phyloP scores from a whole-genome alignment of 2,113 vertebrate species.

The Periophthalmodon schlosseri region DNA sequence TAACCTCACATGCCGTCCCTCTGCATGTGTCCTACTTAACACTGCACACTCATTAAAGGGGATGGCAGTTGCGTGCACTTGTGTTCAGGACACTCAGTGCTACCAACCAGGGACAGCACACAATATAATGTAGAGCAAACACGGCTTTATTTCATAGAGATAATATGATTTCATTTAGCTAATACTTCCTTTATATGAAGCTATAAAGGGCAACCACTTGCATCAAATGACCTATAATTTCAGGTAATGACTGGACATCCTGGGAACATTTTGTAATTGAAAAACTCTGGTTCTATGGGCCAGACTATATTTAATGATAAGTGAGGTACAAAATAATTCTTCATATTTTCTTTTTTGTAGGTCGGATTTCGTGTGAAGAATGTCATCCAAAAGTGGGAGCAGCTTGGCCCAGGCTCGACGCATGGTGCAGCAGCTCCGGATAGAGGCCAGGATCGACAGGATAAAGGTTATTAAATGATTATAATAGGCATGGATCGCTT shows the following conservation, averaged over 20 bases:
- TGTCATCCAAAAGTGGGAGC: slow-evolving; percentile 89
- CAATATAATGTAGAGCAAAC: neutral
- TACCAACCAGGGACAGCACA: neutral
- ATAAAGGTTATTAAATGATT: slow-evolving; percentile 82
- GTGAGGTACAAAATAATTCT: slow-evolving; percentile 5
- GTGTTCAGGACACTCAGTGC: neutral
- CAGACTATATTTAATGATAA: neutral
- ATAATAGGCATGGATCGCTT: too few relatives aligned
- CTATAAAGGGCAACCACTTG: neutral
- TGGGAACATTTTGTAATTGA: slow-evolving; percentile 18
- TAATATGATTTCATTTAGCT: neutral
- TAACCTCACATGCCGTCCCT: neutral
- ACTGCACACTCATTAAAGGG: neutral
- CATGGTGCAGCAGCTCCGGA: slow-evolving; percentile 87
- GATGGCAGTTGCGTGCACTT: neutral
- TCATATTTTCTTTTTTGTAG: slow-evolving; percentile 16
- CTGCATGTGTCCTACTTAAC: slow-evolving; percentile 1
- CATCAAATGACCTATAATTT: slow-evolving; percentile 10
- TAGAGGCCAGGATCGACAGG: slow-evolving; percentile 89
- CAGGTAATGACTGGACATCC: slow-evolving; percentile 9
- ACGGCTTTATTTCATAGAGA: neutral
- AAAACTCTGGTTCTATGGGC: neutral
- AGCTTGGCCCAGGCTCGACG: slow-evolving; percentile 84
- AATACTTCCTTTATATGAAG: neutral
- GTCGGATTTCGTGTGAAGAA: slow-evolving; percentile 55